Conservation (phyloP, 1,140 invertebrate species). For the Brachionus angularis region DNA sequence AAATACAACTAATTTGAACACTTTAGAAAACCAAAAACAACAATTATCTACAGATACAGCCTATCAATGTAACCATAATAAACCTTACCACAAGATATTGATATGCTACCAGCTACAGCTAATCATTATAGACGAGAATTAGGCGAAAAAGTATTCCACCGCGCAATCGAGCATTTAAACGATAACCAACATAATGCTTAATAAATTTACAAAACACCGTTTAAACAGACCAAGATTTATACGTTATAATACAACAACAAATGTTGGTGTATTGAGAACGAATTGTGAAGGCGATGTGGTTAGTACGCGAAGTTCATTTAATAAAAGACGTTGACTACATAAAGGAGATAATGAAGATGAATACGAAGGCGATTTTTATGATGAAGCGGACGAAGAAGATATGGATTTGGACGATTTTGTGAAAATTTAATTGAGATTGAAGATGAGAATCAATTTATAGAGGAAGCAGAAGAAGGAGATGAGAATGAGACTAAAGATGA, state of each 20-base stretch:
- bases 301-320: too few relatives aligned
- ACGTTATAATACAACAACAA: conserved; percentile 46
- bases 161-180: conserved; percentile 26
- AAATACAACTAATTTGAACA: conserved; percentile 48
- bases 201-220: neutral
- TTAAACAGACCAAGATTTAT: conserved; percentile 26
- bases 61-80: conserved; percentile 29
- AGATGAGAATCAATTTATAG: conserved; percentile 51
- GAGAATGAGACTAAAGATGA: conserved; percentile 62
- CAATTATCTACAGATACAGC: neutral
- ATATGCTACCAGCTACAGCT: conserved; percentile 8
- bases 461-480: conserved; percentile 61
- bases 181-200: conserved; percentile 66
- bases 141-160: conserved; percentile 9
- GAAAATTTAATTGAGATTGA: conserved; percentile 61
- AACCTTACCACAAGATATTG: conserved; percentile 38
- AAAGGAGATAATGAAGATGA: conserved; percentile 47
- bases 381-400: conserved; percentile 46
- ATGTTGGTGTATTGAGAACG: conserved; percentile 44
- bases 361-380: conserved; percentile 49
- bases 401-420: conserved; percentile 68
- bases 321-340: conserved; percentile 31
- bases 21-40: conserved; percentile 12
- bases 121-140: conserved; percentile 32
- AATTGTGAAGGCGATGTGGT: neutral